Evolutionary conservation across 1,140 invertebrate genomes (phyloP).

Genomic region (Olivierus martensii): DNA sequence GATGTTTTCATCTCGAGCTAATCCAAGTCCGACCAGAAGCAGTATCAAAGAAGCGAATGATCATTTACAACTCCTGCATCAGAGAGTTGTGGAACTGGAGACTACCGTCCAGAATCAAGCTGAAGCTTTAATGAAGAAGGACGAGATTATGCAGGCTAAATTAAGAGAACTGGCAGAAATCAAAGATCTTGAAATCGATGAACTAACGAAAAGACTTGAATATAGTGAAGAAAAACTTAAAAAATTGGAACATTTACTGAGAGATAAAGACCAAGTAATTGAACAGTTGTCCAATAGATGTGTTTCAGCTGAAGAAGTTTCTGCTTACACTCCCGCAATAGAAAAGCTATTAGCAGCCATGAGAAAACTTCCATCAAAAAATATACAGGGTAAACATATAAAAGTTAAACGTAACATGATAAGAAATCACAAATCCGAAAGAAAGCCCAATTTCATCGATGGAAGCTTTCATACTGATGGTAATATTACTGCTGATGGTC

Average conservation of each 20-base stretch:
- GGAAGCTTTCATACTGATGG: constrained; percentile 1
- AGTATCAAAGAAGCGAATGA: constrained; percentile 24
- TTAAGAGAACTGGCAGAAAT: constrained; percentile 14
- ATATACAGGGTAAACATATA: neutral
- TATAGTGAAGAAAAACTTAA: constrained; percentile 12
- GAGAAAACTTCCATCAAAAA: constrained; percentile 15
- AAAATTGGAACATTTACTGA: constrained; percentile 17
- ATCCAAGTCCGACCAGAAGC: constrained; percentile 18
- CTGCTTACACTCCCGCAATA: constrained; percentile 14
- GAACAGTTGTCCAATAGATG: constrained; percentile 14
- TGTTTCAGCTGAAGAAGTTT: constrained; percentile 15
- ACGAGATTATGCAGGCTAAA: constrained; percentile 16
- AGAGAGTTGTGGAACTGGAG: constrained; percentile 19
- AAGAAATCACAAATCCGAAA: neutral
- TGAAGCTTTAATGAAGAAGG: constrained; percentile 18
- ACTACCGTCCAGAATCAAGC: constrained; percentile 16
- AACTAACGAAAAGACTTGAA: constrained; percentile 11
- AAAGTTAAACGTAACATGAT: neutral
- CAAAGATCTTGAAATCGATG: constrained; percentile 19
- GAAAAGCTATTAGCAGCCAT: constrained; percentile 17
- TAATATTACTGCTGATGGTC: constrained; percentile 7
- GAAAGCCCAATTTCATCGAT: neutral
- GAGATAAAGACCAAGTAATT: constrained; percentile 18
- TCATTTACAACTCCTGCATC: constrained; percentile 20
- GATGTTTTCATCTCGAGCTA: constrained; percentile 16